phyloP scores from a whole-genome alignment of 2,888 invertebrate species.

The Candidula unifasciata region DNA sequence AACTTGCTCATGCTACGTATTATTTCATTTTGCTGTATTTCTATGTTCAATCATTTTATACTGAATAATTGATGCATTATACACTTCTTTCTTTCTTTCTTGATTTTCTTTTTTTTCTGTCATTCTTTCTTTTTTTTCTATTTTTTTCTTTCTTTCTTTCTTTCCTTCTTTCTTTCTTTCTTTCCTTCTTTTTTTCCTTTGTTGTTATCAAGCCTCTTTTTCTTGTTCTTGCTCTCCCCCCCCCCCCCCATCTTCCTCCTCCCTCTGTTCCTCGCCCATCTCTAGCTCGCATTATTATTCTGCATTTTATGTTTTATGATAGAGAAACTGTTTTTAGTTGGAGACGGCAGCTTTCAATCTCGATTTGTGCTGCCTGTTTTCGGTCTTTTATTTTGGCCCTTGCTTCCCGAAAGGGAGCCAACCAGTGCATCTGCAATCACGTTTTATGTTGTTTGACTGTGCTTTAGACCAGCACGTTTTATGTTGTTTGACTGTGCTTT shows the following conservation, averaged over 20 bases:
- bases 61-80: too few species aligned
- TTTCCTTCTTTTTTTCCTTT: neutral
- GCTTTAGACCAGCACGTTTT: too few species aligned
- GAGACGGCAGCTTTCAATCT: too few species aligned
- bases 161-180: neutral
- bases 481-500: too few species aligned
- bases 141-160: neutral
- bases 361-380: neutral
- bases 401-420: too few species aligned
- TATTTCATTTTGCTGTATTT: too few species aligned
- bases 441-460: too few species aligned
- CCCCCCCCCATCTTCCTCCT: neutral
- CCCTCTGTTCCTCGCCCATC: neutral
- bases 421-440: too few species aligned
- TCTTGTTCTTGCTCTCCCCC: neutral
- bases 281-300: neutral
- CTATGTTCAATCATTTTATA: too few species aligned
- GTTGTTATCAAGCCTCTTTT: too few species aligned
- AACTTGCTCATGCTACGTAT: too few species aligned
- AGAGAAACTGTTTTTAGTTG: neutral
- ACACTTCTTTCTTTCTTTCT: neutral
- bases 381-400: neutral
- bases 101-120: neutral
- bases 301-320: neutral
- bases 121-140: neutral